Conservation (phyloP, 2,113 vertebrate genomes). For the Festucalex cinctus region DNA sequence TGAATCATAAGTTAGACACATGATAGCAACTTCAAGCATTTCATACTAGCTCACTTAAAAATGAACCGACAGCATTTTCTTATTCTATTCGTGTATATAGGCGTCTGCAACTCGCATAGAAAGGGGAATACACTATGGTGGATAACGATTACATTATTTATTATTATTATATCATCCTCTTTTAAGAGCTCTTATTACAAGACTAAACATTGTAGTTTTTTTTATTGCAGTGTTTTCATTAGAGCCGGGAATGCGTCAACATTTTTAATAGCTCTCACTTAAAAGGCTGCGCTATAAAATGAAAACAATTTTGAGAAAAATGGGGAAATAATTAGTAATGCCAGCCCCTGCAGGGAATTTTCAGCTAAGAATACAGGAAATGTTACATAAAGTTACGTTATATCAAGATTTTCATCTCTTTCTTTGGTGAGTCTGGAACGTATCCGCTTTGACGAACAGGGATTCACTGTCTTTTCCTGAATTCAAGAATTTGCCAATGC, state of each 20-base stretch:
- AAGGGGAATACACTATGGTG: not conserved
- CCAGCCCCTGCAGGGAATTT: too few species aligned
- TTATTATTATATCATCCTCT: not conserved
- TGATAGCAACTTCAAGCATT: not conserved
- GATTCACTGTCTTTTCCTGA: not conserved
- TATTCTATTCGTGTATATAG: not conserved
- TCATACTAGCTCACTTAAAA: not conserved
- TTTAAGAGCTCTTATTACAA: not conserved
- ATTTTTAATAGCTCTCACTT: not conserved
- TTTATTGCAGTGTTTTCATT: slow-evolving; percentile 10
- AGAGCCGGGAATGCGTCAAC: slow-evolving; percentile 6
- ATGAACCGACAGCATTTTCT: not conserved
- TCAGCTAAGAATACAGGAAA: too few species aligned
- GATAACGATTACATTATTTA: slow-evolving; percentile 10
- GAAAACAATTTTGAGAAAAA: too few species aligned
- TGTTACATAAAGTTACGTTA: too few species aligned
- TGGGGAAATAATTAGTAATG: too few species aligned
- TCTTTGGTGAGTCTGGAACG: too few species aligned
- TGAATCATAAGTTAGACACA: not conserved
- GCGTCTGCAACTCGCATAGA: not conserved
- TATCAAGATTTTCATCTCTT: too few species aligned
- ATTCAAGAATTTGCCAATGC: not conserved
- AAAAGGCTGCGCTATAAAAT: not conserved
- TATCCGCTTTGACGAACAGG: not conserved
- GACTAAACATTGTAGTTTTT: slow-evolving; percentile 2